A percentile compares a stretch with the other conserved stretches of the same genome.
Conservation (phyloP, 1,140 invertebrate genomes). For the Papilio dardanus region DNA sequence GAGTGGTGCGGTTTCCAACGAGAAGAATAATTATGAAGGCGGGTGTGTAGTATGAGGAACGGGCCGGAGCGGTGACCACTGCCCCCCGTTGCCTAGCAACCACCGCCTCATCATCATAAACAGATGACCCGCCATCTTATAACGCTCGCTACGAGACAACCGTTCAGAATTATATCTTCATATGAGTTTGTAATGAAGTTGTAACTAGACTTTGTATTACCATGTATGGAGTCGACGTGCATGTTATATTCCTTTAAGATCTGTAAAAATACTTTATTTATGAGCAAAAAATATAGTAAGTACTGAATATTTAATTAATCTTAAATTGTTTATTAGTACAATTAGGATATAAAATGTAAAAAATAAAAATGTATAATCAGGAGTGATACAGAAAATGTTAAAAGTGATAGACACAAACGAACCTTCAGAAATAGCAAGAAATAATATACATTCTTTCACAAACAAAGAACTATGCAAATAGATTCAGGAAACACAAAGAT, state of each 20-base stretch:
- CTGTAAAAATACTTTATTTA: not conserved
- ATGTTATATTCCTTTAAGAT: not conserved
- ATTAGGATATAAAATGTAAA: too few species aligned
- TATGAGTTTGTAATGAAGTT: not conserved
- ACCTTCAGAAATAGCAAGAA: too few species aligned
- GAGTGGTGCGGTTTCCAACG: conserved; percentile 51
- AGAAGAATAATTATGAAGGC: conserved; percentile 74
- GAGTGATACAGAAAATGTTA: too few species aligned
- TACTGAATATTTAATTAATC: too few species aligned
- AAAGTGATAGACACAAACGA: too few species aligned
- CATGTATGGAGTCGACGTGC: not conserved
- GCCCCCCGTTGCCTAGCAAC: conserved; percentile 77
- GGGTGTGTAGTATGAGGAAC: conserved; percentile 73
- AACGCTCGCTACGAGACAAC: conserved; percentile 40
- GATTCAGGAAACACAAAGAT: not conserved
- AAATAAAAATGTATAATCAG: too few species aligned
- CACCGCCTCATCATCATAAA: conserved; percentile 82
- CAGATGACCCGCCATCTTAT: conserved; percentile 80
- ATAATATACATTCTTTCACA: not conserved
- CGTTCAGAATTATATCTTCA: not conserved
- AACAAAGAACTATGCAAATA: not conserved
- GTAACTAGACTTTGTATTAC: not conserved
- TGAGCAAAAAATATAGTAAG: too few species aligned
- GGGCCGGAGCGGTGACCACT: conserved; percentile 68
- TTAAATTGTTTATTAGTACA: too few species aligned